Conservation (phyloP, 2,113 vertebrate genomes). For the Peromyscus maniculatus region DNA sequence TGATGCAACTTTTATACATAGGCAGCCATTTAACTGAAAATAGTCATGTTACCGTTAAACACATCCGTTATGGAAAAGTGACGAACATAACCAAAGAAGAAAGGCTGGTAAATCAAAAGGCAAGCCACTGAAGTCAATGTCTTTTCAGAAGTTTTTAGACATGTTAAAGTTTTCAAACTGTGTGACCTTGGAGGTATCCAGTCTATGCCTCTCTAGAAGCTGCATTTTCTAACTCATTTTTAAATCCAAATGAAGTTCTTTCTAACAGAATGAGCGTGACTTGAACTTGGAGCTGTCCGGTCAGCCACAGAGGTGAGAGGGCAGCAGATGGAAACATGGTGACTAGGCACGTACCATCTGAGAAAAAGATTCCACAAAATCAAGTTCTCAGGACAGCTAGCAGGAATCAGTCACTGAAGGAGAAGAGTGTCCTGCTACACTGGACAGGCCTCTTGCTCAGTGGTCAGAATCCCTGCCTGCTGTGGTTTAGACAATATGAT, state of each 20-base stretch:
- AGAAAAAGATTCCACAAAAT: conserved; percentile 28
- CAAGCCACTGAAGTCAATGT: background rate
- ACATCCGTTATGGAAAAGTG: background rate
- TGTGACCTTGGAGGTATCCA: background rate
- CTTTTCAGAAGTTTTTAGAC: conserved; percentile 31
- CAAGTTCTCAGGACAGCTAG: background rate
- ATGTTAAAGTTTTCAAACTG: conserved; percentile 39
- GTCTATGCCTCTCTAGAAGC: background rate
- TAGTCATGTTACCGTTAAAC: conserved; percentile 4
- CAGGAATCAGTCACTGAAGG: background rate
- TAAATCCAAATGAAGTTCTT: conserved; percentile 71
- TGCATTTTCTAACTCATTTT: conserved; percentile 55
- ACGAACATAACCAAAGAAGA: conserved; percentile 10
- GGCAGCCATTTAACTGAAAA: conserved; percentile 1
- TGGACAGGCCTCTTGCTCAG: background rate
- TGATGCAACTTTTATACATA: background rate
- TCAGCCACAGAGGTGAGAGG: background rate
- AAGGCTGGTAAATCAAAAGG: conserved; percentile 25
- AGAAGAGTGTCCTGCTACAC: background rate
- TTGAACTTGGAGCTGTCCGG: background rate
- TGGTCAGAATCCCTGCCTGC: background rate
- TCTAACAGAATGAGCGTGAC: conserved; percentile 55
- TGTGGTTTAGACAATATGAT: background rate
- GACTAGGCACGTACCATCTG: background rate
- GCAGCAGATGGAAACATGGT: background rate